Base-by-base conservation (phyloP, 2,113 vertebrate genomes). In the Syngnathus floridae region DNA sequence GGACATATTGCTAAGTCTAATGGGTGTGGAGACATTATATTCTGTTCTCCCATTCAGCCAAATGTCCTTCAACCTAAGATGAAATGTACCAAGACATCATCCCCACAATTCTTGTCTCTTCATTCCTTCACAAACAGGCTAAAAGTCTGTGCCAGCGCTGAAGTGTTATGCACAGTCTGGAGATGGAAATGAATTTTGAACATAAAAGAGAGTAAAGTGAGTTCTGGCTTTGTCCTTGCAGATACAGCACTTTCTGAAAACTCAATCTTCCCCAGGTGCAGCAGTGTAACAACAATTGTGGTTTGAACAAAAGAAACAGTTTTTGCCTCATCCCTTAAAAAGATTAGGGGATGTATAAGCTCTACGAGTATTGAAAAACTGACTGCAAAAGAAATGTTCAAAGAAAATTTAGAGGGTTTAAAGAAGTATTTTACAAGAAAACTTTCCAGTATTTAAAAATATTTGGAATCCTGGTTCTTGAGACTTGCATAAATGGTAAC, bases 161-260 rank as follows among this genome's bases (percentile, higher is more conserved):
- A 59, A 82, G 66, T 65, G 64, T 74, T 75, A 49, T 62, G 16
- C 70, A 70, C 82, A 73, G 63, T 74, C 64, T 68, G 41, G 55
- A 78, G 73, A 81, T 77, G 64, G 81, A 78, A 82, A 72, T 38
- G 22, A 73, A 70, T 78, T 84, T 82, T 41, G 78, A 76, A 86
- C 79, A 80, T 80, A 77, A 80, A 84, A 80, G 69, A 81, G 74
- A 71, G 72, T 36, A 70, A 79, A 69, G 56, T 80, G 80, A 74
- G 67, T 81, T 75, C 75, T 38, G 59, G 74, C 78, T 86, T 88
- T 86, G 89, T 88, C 87, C 87, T 90, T 88, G 88, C 72, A 74
- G 75, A 72, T 74, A 71, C 56, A 66, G 76, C 66, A 73, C 73
- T 65, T 66, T 69, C 68, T 82, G 76, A 86, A 88, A 87, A 87